Conservation (phyloP, 37 sponge, comb jelly and placozoan species). For the Hormiphora californensis region DNA sequence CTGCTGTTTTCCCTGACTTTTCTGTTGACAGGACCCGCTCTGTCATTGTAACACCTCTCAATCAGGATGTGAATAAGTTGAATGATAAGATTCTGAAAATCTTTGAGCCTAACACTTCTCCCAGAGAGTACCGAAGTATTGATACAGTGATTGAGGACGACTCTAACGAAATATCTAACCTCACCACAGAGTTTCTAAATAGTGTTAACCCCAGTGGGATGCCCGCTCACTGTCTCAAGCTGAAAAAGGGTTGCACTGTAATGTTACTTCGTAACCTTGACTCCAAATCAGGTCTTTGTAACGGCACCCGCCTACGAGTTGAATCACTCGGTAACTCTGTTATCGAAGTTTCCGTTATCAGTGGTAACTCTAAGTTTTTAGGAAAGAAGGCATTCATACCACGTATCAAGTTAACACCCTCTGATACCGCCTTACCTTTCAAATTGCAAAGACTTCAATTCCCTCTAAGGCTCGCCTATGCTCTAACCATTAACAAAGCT, state of each 20-base stretch:
- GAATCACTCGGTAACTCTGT: neutral
- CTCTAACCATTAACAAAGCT: constrained; percentile 52
- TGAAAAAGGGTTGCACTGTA: constrained; percentile 6
- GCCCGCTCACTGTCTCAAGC: neutral
- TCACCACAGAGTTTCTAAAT: constrained; percentile 54
- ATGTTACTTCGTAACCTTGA: constrained; percentile 28
- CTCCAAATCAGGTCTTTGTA: constrained; percentile 38
- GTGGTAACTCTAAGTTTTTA: neutral
- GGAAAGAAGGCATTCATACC: constrained; percentile 51
- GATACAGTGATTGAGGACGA: constrained; percentile 29
- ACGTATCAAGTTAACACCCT: neutral
- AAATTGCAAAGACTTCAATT: constrained; percentile 15
- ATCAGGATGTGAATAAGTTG: neutral
- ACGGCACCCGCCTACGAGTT: constrained; percentile 45
- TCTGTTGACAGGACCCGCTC: neutral
- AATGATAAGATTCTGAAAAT: neutral
- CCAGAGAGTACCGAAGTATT: neutral
- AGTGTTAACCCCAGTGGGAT: constrained; percentile 42
- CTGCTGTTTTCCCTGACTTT: constrained; percentile 1
- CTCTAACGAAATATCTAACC: neutral
- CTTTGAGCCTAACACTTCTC: neutral
- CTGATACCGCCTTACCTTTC: constrained; percentile 16
- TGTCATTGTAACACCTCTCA: constrained; percentile 37
- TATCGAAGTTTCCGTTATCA: constrained; percentile 48
- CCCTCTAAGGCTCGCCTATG: constrained; percentile 16